Base-by-base conservation (phyloP, 2,888 invertebrate genomes). In the Drosophila birchii region DNA sequence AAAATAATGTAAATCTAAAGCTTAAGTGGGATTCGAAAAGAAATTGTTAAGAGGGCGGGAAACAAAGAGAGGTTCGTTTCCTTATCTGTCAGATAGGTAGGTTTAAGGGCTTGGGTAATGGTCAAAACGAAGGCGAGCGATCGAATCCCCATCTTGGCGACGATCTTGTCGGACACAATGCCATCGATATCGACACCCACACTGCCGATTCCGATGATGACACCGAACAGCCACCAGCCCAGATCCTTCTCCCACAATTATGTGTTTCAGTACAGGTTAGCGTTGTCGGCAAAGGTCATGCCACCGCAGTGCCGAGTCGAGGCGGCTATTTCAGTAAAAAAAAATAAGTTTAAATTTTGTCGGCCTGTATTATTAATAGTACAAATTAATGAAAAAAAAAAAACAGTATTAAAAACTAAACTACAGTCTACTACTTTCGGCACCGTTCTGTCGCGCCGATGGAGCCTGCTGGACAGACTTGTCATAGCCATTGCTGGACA, bases 251-350 rank as follows among this genome's bases (percentile, higher is more conserved):
- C 97, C 0, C 97, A 97, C 93, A 97, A 97, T n/a, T n/a, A 92
- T 97, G 95, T 95, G 74, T 96, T 95, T 92, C 97, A 97, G 93
- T 97, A 97, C 57, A 97, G 93, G 91, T 97, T 97, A 8, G 97
- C 97, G 92, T 97, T 97, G 93, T 97, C 97, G 0, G 97, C 97
- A 93, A 97, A 97, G 74, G 96, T 96, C 95, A 97, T 96, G 75
- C 97, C 97, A 80, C 97, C 97, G 80, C 96, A 96, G 93, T 97
- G 97, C 81, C 97, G 95, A 80, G 97, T 96, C 44, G 97, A 97
- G 20, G 97, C 97, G n/a, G 97, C 97, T 2, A 97, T 91, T 26
- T 26, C 5, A 26, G 26, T 26, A 26, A 26, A 26, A 26, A 26
- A 3, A 23, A 26, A 26, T n/a, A 26, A 0, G 4, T 26, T 26